Evolutionary conservation across 2,113 vertebrate genomes (phyloP).

Genomic region (Lophotis ruficrista): DNA sequence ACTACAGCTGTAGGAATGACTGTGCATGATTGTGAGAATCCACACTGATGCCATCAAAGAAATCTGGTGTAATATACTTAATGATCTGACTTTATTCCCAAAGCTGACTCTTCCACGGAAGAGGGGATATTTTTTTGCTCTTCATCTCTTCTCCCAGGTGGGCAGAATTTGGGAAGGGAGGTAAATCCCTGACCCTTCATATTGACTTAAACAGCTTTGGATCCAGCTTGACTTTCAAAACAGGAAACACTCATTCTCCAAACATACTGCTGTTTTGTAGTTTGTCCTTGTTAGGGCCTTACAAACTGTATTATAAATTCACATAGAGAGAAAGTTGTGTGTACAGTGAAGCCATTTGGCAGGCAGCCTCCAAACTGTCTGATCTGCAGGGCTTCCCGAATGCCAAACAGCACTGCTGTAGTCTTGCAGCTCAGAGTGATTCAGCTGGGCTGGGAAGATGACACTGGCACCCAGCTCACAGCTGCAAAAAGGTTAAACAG

Average conservation of each 20-base stretch:
- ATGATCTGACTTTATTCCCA: not conserved
- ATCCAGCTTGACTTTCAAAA: not conserved
- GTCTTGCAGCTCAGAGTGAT: not conserved
- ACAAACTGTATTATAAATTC: not conserved
- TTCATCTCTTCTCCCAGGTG: not conserved
- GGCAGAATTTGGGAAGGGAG: not conserved
- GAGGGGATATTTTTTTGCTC: not conserved
- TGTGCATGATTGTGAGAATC: not conserved
- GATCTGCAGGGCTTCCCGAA: accelerated
- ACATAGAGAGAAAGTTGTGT: not conserved
- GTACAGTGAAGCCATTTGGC: not conserved
- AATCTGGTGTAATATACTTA: not conserved
- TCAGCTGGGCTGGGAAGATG: not conserved
- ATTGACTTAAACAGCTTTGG: not conserved
- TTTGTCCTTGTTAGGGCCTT: not conserved
- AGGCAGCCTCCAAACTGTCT: not conserved
- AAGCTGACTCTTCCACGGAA: not conserved
- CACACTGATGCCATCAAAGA: not conserved
- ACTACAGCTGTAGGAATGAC: not conserved
- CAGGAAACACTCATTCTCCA: not conserved
- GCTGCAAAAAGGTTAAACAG: not conserved
- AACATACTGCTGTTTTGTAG: not conserved
- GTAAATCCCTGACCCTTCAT: not conserved
- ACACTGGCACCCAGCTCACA: not conserved
- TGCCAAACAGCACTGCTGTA: not conserved